Percentiles rank a stretch among this genome's conserved stretches.
Conservation (phyloP, 2,797 vertebrate species). For the Labroides dimidiatus region DNA sequence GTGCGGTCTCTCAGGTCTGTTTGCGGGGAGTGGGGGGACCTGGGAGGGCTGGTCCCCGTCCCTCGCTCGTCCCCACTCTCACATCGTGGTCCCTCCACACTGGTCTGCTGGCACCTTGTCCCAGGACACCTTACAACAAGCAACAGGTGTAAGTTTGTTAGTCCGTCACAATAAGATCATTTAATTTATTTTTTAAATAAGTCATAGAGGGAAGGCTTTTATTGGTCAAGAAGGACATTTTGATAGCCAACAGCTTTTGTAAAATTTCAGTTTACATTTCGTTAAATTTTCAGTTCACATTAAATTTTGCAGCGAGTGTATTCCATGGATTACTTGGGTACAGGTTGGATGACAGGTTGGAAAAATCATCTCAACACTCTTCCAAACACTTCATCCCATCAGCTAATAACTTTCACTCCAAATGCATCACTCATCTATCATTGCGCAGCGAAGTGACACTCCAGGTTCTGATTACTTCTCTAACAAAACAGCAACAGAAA, state of each 20-base stretch:
- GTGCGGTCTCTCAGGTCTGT: conserved; percentile 84
- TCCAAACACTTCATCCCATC: neutral
- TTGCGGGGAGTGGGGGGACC: conserved; percentile 84
- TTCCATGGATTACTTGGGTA: no score
- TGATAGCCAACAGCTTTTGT: no score
- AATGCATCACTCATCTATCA: no score
- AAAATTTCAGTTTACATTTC: no score
- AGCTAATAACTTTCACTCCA: no score
- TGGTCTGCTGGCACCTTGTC: conserved; percentile 88
- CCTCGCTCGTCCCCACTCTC: conserved; percentile 85
- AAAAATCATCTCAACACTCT: conserved; percentile 33
- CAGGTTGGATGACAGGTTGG: no score
- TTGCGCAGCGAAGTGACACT: no score
- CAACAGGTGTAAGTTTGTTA: conserved; percentile 69
- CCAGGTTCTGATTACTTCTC: no score
- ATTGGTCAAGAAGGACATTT: no score
- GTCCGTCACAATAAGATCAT: conserved; percentile 31
- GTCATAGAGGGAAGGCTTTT: conserved; percentile 10
- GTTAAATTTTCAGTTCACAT: no score
- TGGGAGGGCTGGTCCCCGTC: conserved; percentile 78
- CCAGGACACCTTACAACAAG: conserved; percentile 91
- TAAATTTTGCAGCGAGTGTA: no score
- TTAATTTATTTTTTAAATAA: neutral
- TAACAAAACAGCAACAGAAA: no score
- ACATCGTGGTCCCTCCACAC: conserved; percentile 84